Evolutionary conservation across 2,888 invertebrate species (phyloP).

Genomic region (Hybos culiciformis): DNA sequence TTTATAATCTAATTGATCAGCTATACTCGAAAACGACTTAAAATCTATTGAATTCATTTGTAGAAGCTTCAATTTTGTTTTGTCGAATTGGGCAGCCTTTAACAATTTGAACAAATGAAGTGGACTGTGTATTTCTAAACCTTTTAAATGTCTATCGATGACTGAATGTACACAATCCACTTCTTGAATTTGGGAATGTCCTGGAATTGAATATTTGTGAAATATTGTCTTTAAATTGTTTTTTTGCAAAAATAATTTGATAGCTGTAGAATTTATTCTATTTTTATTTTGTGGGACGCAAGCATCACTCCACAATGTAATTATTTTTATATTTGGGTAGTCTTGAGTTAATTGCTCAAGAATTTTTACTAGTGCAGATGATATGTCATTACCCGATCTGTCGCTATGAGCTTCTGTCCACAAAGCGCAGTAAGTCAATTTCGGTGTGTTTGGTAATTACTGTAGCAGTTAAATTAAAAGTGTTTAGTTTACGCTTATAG

Average conservation of each 20-base stretch:
- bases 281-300: constrained; percentile 1
- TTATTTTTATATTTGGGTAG: neutral
- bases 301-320: neutral
- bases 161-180: neutral
- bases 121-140: neutral
- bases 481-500: neutral
- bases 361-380: neutral
- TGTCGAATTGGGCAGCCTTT: neutral
- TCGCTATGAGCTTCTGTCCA: neutral
- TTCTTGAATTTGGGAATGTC: neutral
- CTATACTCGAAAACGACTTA: neutral
- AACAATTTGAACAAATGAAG: neutral
- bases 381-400: neutral
- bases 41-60: neutral
- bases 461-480: neutral
- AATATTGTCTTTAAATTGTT: neutral
- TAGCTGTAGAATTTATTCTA: constrained; percentile 1
- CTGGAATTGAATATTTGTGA: neutral
- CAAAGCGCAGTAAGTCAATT: neutral
- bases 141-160: neutral
- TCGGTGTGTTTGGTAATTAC: neutral
- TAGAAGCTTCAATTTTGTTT: neutral
- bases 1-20: neutral
- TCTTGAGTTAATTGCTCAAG: neutral
- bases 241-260: neutral